These are phyloP conservation scores for Takifugu rubripes DNA, from an alignment of 2,797 vertebrate genomes.

Conservation along the genomic window DNA sequence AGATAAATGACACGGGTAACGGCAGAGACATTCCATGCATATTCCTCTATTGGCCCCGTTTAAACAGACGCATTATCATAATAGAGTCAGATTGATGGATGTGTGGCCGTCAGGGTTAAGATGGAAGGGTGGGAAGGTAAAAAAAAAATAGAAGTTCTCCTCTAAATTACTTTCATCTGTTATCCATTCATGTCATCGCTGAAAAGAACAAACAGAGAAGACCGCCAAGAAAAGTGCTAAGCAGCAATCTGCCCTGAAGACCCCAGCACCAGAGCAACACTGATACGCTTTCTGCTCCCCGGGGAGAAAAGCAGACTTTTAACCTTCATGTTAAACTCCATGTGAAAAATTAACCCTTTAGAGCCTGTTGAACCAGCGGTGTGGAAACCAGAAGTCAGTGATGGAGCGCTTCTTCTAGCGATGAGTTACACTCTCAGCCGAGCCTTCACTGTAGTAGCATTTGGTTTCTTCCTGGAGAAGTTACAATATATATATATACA, in stretches of 20 bases:
- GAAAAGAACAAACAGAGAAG: not conserved
- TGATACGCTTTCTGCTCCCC: too few relatives aligned
- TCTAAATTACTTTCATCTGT: not conserved
- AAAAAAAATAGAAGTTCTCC: not conserved
- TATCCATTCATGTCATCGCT: too few relatives aligned
- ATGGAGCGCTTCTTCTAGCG: too few relatives aligned
- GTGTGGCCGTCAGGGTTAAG: not conserved
- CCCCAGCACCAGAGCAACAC: not conserved
- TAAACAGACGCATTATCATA: constrained; percentile 39
- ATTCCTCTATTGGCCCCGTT: constrained; percentile 39
- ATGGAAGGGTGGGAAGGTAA: not conserved
- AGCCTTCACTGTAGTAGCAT: too few relatives aligned
- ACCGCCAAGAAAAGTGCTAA: constrained; percentile 4
- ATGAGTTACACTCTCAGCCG: too few relatives aligned
- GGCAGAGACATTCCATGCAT: constrained; percentile 27
- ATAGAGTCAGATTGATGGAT: constrained; percentile 26
- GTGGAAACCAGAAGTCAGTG: too few relatives aligned
- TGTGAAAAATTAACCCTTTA: too few relatives aligned
- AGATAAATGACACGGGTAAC: constrained; percentile 44
- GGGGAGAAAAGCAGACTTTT: not conserved
- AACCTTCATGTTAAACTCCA: too few relatives aligned
- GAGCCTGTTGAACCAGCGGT: too few relatives aligned
- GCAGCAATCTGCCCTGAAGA: not conserved
- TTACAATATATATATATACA: too few relatives aligned
- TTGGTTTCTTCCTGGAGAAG: too few relatives aligned